Evolutionary conservation across 2,888 invertebrate species (phyloP).

Genomic region (Griposia aprilina): DNA sequence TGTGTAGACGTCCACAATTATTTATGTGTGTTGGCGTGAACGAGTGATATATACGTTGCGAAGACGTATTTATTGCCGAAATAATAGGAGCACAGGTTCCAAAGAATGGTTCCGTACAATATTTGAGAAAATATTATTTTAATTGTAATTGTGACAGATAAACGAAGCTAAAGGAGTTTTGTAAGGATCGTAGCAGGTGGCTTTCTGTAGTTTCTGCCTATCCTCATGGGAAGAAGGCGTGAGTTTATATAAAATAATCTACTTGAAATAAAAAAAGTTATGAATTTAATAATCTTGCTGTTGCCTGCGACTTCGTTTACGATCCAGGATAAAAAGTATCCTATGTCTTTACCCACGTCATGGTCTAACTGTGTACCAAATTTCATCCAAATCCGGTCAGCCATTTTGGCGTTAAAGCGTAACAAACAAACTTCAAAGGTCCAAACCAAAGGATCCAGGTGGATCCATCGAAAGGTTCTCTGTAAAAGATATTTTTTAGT

Average conservation of each 20-base stretch:
- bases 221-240: neutral
- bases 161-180: neutral
- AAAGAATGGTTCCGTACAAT: slow-evolving; percentile 50
- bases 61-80: slow-evolving; percentile 76
- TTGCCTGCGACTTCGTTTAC: too few relatives aligned
- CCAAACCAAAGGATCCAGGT: too few relatives aligned
- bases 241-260: neutral
- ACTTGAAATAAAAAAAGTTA: too few relatives aligned
- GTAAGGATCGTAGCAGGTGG: neutral
- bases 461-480: too few relatives aligned
- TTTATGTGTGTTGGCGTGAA: slow-evolving; percentile 67
- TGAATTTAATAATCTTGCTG: too few relatives aligned
- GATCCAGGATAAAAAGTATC: too few relatives aligned
- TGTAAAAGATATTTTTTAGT: too few relatives aligned
- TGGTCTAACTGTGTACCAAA: too few relatives aligned
- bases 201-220: neutral
- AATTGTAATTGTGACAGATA: neutral
- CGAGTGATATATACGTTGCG: slow-evolving; percentile 67
- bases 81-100: slow-evolving; percentile 22
- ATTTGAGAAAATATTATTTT: neutral
- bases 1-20: slow-evolving; percentile 68
- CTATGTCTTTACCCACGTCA: too few relatives aligned
- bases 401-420: too few relatives aligned
- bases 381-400: too few relatives aligned
- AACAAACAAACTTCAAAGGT: too few relatives aligned